Conservation (phyloP, 1,140 invertebrate genomes). For the Megalonaias nervosa region DNA sequence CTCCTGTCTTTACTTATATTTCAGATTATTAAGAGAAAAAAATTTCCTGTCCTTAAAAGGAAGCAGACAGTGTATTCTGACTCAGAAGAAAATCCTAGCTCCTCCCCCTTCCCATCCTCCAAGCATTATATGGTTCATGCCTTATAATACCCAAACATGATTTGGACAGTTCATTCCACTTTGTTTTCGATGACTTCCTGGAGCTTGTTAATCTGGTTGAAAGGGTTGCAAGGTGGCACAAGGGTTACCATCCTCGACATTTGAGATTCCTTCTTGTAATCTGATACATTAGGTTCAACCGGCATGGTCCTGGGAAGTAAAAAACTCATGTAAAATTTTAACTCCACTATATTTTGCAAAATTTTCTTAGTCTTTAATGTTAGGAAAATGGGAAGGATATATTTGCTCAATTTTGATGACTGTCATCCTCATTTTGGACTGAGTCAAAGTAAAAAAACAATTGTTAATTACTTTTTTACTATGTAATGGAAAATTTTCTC, state of each 20-base stretch:
- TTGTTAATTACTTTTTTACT: background rate
- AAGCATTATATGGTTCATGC: too few species aligned
- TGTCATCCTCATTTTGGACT: background rate
- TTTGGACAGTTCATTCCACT: slow-evolving; percentile 14
- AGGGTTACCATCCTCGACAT: slow-evolving; percentile 70
- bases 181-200: slow-evolving; percentile 47
- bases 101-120: too few species aligned
- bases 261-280: slow-evolving; percentile 56
- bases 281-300: slow-evolving; percentile 39
- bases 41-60: too few species aligned
- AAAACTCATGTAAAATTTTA: background rate
- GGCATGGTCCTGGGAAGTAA: slow-evolving; percentile 51
- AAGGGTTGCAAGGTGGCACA: slow-evolving; percentile 68
- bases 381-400: too few species aligned
- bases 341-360: too few species aligned
- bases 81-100: too few species aligned
- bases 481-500: background rate
- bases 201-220: slow-evolving; percentile 61
- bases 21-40: too few species aligned
- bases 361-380: too few species aligned
- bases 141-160: too few species aligned
- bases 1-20: too few species aligned
- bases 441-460: background rate
- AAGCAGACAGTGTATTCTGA: too few species aligned
- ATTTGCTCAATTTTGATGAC: background rate